Base-by-base conservation (phyloP, 2,113 vertebrate genomes). In the Alethe diademata region DNA sequence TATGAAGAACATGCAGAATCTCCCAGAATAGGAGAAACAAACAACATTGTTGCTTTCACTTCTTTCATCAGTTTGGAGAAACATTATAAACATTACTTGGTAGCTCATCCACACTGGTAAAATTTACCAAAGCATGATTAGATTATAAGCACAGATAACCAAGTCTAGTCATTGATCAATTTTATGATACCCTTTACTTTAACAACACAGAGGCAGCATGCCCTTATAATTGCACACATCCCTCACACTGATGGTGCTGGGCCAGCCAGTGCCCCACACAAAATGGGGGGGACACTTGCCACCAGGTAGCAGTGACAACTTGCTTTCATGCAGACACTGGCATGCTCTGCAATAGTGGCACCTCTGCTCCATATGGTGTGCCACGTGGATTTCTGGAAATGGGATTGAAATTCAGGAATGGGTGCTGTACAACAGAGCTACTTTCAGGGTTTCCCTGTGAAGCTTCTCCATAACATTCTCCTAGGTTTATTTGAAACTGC, bases 331-430 rank as follows among this genome's bases (percentile, higher is more conserved):
- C 40, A 81, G 42, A 40, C 47, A 31, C 0, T 1, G 22, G 17
- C 47, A 31, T 0, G 0, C 43, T 38, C 31, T 28, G 51, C 13
- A 25, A 2, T 5, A 58, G 38, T 43, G 31, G 20, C 31, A 61
- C 13, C n/a, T 43, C 58, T 69, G 36, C 45, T 78, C 58, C 35
- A 40, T 3, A 23, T 7, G 13, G 12, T 3, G 19, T 18, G 17
- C 17, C 28, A 35, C 0, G 0, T 18, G 45, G 40, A 64, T 43
- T 38, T 78, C 74, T 70, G 26, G 40, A 81, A 76, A 18, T 6
- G 12, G 12, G 15, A 15, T 25, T 57, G 35, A 75, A 75, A 67
- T 62, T 58, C 40, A 79, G 24, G 8, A 83, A 69, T 19, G 28
- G 25, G n/a, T 58, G 53, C 64, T 80, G 24, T 42, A 87, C 51